Evolutionary conservation across 1,140 invertebrate genomes (phyloP).

Genomic region (Aplysia californica): DNA sequence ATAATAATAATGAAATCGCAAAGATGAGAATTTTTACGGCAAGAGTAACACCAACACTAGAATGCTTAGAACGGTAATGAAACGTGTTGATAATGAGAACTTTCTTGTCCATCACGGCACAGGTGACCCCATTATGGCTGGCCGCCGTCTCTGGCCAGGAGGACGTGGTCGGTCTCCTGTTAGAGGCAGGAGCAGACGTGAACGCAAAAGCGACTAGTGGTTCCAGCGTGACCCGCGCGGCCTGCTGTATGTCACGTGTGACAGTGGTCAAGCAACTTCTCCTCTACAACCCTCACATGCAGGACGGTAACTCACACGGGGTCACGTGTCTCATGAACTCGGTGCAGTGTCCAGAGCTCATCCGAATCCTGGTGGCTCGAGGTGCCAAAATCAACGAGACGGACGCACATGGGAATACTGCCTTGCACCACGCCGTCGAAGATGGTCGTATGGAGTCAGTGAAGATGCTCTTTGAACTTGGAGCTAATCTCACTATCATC

Average conservation of each 20-base stretch:
- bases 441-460: slow-evolving; percentile 8
- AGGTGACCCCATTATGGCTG: slow-evolving; percentile 19
- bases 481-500: neutral
- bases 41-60: too few species aligned
- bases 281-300: neutral
- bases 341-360: neutral
- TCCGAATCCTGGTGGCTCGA: neutral
- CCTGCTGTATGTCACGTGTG: neutral
- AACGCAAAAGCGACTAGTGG: neutral
- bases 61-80: too few species aligned
- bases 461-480: neutral
- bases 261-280: neutral
- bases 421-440: slow-evolving; percentile 11
- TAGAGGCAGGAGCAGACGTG: neutral
- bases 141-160: neutral
- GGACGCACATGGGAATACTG: neutral
- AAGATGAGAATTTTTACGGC: too few species aligned
- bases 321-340: slow-evolving; percentile 17
- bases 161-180: neutral
- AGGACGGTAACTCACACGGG: neutral
- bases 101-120: neutral
- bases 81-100: too few species aligned
- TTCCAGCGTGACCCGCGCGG: neutral
- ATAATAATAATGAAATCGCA: too few species aligned
- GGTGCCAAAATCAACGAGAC: slow-evolving; percentile 7